Conservation (phyloP, 2,888 invertebrate genomes). For the Tetragonula carbonaria region DNA sequence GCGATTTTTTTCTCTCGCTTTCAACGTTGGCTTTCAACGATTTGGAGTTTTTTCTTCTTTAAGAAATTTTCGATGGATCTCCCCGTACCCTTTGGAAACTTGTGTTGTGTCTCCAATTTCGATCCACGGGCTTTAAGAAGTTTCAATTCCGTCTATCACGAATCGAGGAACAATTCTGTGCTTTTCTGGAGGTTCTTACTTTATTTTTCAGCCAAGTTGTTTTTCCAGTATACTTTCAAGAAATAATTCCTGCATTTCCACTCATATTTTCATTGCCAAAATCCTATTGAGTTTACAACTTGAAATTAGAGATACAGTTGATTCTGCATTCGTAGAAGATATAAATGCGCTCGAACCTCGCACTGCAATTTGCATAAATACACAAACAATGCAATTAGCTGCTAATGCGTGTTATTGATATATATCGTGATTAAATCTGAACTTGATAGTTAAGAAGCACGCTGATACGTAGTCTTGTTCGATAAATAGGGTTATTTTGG, state of each 20-base stretch:
- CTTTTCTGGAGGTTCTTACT: neutral
- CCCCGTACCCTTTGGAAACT: too few species aligned
- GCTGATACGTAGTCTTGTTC: neutral
- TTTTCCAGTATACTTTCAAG: neutral
- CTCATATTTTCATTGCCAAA: neutral
- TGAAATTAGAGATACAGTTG: neutral
- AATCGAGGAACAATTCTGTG: neutral
- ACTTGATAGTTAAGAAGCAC: too few species aligned
- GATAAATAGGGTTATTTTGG: neutral
- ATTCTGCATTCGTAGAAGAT: neutral
- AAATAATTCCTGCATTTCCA: too few species aligned
- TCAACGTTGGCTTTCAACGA: too few species aligned
- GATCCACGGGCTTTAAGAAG: too few species aligned
- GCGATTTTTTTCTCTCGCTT: neutral
- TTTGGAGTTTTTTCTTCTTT: too few species aligned
- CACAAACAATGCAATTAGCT: too few species aligned
- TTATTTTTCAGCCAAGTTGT: neutral
- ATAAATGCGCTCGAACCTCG: neutral
- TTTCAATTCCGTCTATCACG: too few species aligned
- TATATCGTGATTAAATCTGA: neutral
- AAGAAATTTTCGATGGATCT: too few species aligned
- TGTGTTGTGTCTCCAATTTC: too few species aligned
- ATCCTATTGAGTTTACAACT: neutral
- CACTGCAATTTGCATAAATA: neutral
- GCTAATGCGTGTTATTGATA: too few species aligned